Conservation (phyloP, 2,797 vertebrate genomes). For the Pseudocheirus occidentalis region DNA sequence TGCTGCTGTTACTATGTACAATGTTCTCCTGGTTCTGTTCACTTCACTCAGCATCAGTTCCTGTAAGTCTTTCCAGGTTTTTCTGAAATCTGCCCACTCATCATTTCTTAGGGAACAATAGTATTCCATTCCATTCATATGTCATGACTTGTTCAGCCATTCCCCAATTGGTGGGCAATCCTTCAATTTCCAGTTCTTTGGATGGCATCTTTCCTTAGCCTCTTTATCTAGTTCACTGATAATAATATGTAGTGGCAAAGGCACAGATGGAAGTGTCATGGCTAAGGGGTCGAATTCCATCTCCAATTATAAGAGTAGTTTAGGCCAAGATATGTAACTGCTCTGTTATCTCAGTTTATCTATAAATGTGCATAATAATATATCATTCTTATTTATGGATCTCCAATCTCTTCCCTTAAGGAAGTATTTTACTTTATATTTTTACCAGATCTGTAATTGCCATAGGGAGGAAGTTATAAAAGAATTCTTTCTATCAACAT, state of each 20-base stretch:
- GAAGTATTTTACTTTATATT: neutral
- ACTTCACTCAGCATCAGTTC: too few species aligned
- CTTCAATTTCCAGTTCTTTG: too few species aligned
- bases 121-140: too few species aligned
- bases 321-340: neutral
- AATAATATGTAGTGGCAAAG: neutral
- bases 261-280: neutral
- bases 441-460: neutral
- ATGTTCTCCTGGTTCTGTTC: too few species aligned
- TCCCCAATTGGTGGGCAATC: too few species aligned
- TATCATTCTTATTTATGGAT: neutral
- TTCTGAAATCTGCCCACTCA: too few species aligned
- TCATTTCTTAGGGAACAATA: too few species aligned
- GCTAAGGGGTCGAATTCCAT: neutral
- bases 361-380: neutral
- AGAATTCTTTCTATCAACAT: neutral
- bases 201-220: constrained; percentile 31
- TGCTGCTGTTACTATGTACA: too few species aligned
- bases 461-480: neutral
- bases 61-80: too few species aligned
- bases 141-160: too few species aligned
- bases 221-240: neutral
- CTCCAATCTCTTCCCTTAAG: constrained; percentile 38
- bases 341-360: neutral
- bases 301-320: neutral